Evolutionary conservation across 2,888 invertebrate genomes (phyloP), one percentile per base, ranked within the genome.

Genomic region (Ganaspis brasiliensis): DNA sequence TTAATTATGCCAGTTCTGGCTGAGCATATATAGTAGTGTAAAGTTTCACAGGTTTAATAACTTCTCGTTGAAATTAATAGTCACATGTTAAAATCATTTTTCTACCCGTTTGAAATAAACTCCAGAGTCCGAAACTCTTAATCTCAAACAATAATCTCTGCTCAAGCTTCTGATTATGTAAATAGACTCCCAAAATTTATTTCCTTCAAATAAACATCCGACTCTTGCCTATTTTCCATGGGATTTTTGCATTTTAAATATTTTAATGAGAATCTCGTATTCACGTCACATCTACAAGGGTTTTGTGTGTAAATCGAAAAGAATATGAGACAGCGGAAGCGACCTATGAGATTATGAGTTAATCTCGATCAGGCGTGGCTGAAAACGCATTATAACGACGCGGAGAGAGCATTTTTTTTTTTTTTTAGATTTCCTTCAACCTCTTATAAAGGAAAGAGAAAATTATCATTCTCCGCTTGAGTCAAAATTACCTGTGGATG

Each of bases 401-500:
- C 40, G 14, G 2, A 67, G 45, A 52, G 14, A 40, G 40, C 31
- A 14, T 14, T 19, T 67, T 67, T 67, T 67, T 37, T 14, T 14
- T 19, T 67, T 67, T 67, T 67, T 37, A 19, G 45, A 67, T 67
- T 40, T 24, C 40, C 37, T 45, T 24, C 21, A 67, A 21, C 63
- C 63, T 35, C 63, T 52, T 16, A 1, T 6, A n/a, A n/a, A 37
- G 45, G n/a, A 67, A 37, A 45, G 24, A 45, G 63, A 45, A 67
- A 67, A 67, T 67, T 40, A 67, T 67, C 14, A 67, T 67, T 67
- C 63, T 67, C 40, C n/a, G 63, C 63, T 40, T 40, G 63, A 63
- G 37, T 40, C 16, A 19, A 21, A 67, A 67, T 67, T 67, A 67
- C 63, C 63, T 63, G 21, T 14, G 56, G 26, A 59, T 59, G 59